Evolutionary conservation across 2,888 invertebrate genomes (phyloP), one percentile per base, ranked within the genome.

Genomic region (Pterostichus niger): DNA sequence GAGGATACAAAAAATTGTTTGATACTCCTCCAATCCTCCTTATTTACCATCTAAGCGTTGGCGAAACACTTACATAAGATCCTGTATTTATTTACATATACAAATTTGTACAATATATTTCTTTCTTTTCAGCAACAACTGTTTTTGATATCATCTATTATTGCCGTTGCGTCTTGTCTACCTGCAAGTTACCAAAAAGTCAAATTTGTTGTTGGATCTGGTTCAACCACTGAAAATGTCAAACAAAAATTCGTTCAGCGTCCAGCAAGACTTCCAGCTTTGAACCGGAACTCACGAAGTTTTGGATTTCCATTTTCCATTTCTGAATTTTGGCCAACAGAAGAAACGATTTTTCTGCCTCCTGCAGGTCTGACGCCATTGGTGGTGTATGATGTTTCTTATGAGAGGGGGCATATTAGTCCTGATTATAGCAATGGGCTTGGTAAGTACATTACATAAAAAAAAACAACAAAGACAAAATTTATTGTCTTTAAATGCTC

Each of bases 391-490:
- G 82, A 82, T 75, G 17, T 82, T 7, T 61, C 59, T 1, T 33
- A 49, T 15, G 87, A 92, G 59, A 88, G 90, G 33, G 89, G 89
- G 11, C 91, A 91, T 73, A 84, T 85, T 10, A 88, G 89, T 0
- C 90, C 90, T 0, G 89, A 90, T 85, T 90, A 89, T 81, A 89
- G 89, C 79, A 88, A 90, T 80, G 91, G 91, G 84, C 87, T 90
- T 59, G 88, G 90, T 90, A 87, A 86, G 83, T 46, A 59, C 6
- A 15, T 68, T 13, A 9, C 7, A 33, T 35, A 13, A 33, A 15
- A 13, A 40, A 40, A 15, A 15, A 54, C 13, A 15, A 11, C 13
- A 9, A 46, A n/a, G n/a, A n/a, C n/a, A n/a, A n/a, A n/a, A n/a
- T n/a, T n/a, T n/a, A n/a, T n/a, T n/a, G n/a, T n/a, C n/a, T n/a